Evolutionary conservation across 2,113 vertebrate genomes (phyloP).

Genomic region (Struthio camelus): DNA sequence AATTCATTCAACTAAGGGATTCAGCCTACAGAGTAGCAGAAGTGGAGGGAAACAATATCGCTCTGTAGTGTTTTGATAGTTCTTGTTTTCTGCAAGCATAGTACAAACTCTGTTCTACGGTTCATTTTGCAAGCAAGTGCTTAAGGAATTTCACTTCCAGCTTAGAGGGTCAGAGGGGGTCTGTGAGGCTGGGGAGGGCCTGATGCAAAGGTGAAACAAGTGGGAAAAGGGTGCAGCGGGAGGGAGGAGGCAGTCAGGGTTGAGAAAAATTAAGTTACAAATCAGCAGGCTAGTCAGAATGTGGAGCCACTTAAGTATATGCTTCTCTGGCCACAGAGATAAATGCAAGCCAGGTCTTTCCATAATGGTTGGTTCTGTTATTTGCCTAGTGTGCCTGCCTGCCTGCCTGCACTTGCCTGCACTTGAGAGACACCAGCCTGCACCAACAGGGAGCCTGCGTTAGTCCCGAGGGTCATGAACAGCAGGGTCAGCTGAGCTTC

Average conservation of each 20-base stretch:
- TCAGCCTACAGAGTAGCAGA: conserved; percentile 1
- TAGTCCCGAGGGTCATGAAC: neutral
- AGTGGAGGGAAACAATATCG: conserved; percentile 26
- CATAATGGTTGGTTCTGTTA: neutral
- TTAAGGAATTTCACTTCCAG: neutral
- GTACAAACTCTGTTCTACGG: neutral
- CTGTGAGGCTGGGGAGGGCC: neutral
- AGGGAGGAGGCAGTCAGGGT: neutral
- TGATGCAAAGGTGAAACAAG: neutral
- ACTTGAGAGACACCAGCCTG: neutral
- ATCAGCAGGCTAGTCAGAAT: neutral
- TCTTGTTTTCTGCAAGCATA: neutral
- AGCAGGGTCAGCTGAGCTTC: conserved; percentile 24
- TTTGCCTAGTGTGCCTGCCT: neutral
- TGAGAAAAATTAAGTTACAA: neutral
- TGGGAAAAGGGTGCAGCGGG: neutral
- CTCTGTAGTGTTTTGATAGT: conserved; percentile 3
- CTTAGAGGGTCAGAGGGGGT: neutral
- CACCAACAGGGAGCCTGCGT: neutral
- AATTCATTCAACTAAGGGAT: conserved; percentile 35
- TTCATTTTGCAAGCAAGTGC: neutral
- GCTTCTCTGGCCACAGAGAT: neutral
- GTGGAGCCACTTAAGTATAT: neutral
- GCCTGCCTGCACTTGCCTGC: too few species aligned
- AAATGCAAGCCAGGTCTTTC: neutral